phyloP scores from a whole-genome alignment of 2,888 invertebrate species.

The Phyllotreta striolata region DNA sequence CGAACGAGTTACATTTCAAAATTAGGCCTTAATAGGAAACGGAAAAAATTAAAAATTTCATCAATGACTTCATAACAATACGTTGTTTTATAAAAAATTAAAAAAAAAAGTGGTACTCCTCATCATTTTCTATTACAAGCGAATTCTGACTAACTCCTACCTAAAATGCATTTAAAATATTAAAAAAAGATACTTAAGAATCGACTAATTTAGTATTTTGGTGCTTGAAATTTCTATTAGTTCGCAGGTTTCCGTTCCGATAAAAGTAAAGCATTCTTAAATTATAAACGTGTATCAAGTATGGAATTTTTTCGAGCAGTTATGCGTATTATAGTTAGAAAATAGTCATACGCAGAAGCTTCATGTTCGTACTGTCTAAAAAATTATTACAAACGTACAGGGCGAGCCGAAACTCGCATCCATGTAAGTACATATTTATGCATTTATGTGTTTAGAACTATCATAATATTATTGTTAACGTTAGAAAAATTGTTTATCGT shows the following conservation, averaged over 20 bases:
- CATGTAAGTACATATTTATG: conserved; percentile 45
- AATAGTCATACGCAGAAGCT: conserved; percentile 53
- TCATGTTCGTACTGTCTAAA: conserved; percentile 57
- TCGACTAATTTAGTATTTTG: not conserved
- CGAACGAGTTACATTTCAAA: too few species aligned
- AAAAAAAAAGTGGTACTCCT: too few species aligned
- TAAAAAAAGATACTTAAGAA: too few species aligned
- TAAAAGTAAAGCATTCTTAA: conserved; percentile 19
- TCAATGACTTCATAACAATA: too few species aligned
- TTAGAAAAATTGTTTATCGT: conserved; percentile 58
- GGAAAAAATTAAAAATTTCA: too few species aligned
- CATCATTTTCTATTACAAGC: too few species aligned
- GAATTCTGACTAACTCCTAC: too few species aligned
- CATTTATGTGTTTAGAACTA: conserved; percentile 57
- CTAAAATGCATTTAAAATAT: too few species aligned
- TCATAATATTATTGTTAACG: conserved; percentile 55
- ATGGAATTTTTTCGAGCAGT: conserved; percentile 37
- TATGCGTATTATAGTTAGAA: conserved; percentile 45
- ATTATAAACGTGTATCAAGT: conserved; percentile 20
- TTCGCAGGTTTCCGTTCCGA: not conserved
- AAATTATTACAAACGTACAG: conserved; percentile 25
- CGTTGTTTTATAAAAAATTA: too few species aligned
- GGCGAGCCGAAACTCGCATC: conserved; percentile 14
- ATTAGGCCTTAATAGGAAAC: too few species aligned
- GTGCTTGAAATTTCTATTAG: conserved; percentile 2